phyloP scores from a whole-genome alignment of 2,797 vertebrate species.

The Chaetodon trifasciatus region DNA sequence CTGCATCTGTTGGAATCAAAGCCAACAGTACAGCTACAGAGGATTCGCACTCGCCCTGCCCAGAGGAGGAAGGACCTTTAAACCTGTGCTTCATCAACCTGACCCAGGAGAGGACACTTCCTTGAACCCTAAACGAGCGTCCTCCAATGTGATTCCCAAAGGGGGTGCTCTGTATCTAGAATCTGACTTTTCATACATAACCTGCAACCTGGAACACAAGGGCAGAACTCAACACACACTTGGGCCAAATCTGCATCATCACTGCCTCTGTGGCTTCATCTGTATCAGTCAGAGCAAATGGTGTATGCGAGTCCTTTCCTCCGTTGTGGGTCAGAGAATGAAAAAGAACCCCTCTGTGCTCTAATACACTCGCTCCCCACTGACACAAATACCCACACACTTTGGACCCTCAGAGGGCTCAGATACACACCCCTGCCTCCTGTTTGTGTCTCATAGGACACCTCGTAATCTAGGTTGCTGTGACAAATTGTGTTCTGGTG shows the following conservation, averaged over 20 bases:
- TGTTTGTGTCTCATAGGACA: slow-evolving; percentile 58
- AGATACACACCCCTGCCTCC: slow-evolving; percentile 39
- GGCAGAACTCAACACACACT: slow-evolving; percentile 32
- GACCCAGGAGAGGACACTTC: slow-evolving; percentile 18
- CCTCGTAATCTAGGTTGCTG: slow-evolving; percentile 68
- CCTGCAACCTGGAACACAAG: slow-evolving; percentile 50
- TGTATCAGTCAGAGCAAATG: slow-evolving; percentile 53
- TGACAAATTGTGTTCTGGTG: slow-evolving; percentile 72
- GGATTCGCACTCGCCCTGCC: slow-evolving; percentile 11
- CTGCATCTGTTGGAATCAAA: slow-evolving; percentile 46
- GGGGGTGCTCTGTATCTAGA: slow-evolving; percentile 32
- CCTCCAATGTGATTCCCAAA: slow-evolving; percentile 15
- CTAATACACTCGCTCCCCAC: slow-evolving; percentile 22
- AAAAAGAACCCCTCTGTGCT: slow-evolving; percentile 48
- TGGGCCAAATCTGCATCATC: slow-evolving; percentile 38
- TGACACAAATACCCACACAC: slow-evolving; percentile 48
- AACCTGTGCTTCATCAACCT: slow-evolving; percentile 39
- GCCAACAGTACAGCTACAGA: slow-evolving; percentile 27
- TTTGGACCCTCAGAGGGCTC: slow-evolving; percentile 33
- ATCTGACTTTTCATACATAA: slow-evolving; percentile 49
- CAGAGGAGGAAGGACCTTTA: slow-evolving; percentile 37
- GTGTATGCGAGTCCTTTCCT: slow-evolving; percentile 46
- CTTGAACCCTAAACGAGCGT: slow-evolving; percentile 36
- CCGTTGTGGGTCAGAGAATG: slow-evolving; percentile 50
- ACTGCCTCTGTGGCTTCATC: slow-evolving; percentile 23